Percentiles rank a stretch among this genome's conserved stretches.
Conservation (phyloP, 2,888 invertebrate genomes). For the Dendrolimus pini region DNA sequence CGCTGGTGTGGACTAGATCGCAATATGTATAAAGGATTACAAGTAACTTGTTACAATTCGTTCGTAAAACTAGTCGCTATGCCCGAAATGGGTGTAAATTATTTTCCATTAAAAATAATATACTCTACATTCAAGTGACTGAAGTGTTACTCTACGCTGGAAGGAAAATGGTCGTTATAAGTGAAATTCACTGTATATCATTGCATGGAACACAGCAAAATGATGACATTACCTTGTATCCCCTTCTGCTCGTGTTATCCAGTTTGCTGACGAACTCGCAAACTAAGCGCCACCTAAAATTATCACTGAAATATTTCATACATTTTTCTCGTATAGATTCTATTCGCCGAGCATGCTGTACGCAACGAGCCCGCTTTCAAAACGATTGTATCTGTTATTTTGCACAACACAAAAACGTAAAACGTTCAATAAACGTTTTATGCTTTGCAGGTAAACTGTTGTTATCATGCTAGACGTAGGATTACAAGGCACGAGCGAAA, state of each 20-base stretch:
- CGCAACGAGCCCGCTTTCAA: constrained; percentile 2
- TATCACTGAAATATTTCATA: constrained; percentile 19
- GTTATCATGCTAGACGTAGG: constrained; percentile 17
- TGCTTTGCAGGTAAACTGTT: constrained; percentile 12
- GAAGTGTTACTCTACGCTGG: no score
- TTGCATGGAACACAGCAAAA: constrained; percentile 16
- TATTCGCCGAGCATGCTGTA: constrained; percentile 18
- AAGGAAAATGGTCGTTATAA: no score
- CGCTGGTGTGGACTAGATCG: no score
- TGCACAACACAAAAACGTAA: constrained; percentile 8
- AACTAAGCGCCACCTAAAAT: constrained; percentile 22
- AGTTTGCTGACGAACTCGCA: constrained; percentile 20
- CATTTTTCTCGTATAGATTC: constrained; percentile 13
- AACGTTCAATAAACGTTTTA: constrained; percentile 10
- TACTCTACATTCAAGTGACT: no score
- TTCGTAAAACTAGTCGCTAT: no score
- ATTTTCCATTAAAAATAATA: no score
- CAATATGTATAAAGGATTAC: no score
- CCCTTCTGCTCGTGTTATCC: constrained; percentile 24
- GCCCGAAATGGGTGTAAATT: no score
- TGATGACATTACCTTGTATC: constrained; percentile 34
- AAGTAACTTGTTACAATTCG: no score
- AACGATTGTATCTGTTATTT: not conserved
- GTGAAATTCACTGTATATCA: no score
- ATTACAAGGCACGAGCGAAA: constrained; percentile 16